Percentiles rank a stretch among this genome's conserved stretches.
These are phyloP conservation scores for Mesorhabditis belari DNA, from an alignment of 2,888 invertebrate species.

Conservation along the genomic window DNA sequence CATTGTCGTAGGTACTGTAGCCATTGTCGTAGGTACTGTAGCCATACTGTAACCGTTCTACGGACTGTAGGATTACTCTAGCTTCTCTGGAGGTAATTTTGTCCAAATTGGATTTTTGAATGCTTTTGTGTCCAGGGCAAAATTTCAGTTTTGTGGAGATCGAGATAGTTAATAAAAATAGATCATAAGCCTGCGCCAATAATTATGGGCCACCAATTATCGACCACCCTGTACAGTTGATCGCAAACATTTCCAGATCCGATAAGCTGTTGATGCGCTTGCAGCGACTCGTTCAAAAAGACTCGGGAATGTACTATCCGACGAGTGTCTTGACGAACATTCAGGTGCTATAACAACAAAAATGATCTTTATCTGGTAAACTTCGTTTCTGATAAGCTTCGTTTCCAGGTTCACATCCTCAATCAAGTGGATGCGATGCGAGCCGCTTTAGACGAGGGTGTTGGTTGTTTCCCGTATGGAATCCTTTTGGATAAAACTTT, in stretches of 20 bases:
- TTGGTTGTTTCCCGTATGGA: slow-evolving; percentile 50
- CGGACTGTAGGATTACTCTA: no score
- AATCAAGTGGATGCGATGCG: slow-evolving; percentile 50
- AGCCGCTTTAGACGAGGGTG: slow-evolving; percentile 50
- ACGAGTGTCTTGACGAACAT: slow-evolving; percentile 42
- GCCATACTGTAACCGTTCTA: no score
- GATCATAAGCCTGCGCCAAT: no score
- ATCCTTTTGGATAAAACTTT: slow-evolving; percentile 43
- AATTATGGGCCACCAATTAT: not conserved
- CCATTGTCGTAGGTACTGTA: no score
- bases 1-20: not conserved
- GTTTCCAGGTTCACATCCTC: slow-evolving; percentile 45
- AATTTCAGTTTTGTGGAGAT: no score
- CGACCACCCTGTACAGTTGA: not conserved
- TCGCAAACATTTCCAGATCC: slow-evolving; percentile 14
- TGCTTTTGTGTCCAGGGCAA: no score
- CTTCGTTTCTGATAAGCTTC: not conserved
- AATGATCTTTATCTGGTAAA: not conserved
- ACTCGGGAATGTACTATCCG: slow-evolving; percentile 31
- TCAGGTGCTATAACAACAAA: slow-evolving; percentile 1
- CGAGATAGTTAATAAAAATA: no score
- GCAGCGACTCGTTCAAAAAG: slow-evolving; percentile 24
- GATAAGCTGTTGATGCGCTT: slow-evolving; percentile 33
- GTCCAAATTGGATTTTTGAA: no score
- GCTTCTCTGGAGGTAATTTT: no score